Conservation (phyloP, 2,888 invertebrate genomes). For the Watsonalla cultraria region DNA sequence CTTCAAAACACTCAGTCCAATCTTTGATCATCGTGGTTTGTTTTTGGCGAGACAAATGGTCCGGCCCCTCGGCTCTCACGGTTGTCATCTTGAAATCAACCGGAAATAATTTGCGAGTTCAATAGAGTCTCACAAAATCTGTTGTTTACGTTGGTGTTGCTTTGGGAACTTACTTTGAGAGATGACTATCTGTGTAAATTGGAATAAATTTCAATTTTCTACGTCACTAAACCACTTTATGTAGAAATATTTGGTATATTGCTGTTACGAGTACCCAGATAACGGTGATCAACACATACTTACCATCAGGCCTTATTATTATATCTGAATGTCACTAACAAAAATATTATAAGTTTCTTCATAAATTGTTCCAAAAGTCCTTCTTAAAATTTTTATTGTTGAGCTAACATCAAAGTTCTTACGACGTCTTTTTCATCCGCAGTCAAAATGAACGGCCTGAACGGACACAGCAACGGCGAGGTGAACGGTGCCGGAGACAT, state of each 20-base stretch:
- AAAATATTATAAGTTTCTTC: too few relatives aligned
- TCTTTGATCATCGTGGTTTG: background rate
- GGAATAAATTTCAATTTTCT: too few relatives aligned
- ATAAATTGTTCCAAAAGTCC: too few relatives aligned
- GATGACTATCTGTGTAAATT: background rate
- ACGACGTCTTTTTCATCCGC: conserved; percentile 20
- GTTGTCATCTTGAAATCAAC: conserved; percentile 1
- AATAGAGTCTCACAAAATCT: background rate
- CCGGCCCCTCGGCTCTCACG: conserved; percentile 5
- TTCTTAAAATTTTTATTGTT: too few relatives aligned
- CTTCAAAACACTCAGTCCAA: background rate
- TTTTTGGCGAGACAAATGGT: conserved; percentile 8
- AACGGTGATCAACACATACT: too few relatives aligned
- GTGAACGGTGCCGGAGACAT: conserved; percentile 81
- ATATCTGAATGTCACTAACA: too few relatives aligned
- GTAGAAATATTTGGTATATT: too few relatives aligned
- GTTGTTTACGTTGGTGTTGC: background rate
- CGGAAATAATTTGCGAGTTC: background rate
- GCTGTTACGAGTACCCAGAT: too few relatives aligned
- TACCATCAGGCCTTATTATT: too few relatives aligned
- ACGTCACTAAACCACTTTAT: too few relatives aligned
- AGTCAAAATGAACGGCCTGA: conserved; percentile 67
- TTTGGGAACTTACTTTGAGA: background rate
- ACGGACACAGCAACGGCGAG: conserved; percentile 80
- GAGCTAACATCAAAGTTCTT: background rate